These are phyloP conservation scores for Nomada goodeniana DNA, from an alignment of 2,888 invertebrate species.

Conservation along the genomic window DNA sequence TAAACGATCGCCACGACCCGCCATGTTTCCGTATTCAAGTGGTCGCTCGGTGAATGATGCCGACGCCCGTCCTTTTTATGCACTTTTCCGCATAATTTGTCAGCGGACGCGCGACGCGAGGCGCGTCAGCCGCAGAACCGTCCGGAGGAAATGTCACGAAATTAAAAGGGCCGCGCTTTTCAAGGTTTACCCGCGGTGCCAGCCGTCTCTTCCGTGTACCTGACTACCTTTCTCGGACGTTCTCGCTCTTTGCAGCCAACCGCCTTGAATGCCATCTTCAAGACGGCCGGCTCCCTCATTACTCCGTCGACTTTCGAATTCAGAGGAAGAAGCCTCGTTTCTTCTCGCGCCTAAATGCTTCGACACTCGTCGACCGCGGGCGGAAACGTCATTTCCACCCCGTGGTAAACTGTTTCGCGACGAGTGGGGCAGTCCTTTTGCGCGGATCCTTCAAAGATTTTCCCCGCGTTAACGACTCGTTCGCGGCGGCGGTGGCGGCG, in stretches of 20 bases:
- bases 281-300: constrained; percentile 57
- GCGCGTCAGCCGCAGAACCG: constrained; percentile 26
- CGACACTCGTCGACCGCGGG: constrained; percentile 21
- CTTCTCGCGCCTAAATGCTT: constrained; percentile 44
- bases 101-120: constrained; percentile 66
- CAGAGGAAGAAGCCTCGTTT: constrained; percentile 17
- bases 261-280: constrained; percentile 50
- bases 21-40: constrained; percentile 66
- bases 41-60: constrained; percentile 47
- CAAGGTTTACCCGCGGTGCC: constrained; percentile 48
- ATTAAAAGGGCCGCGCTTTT: constrained; percentile 52
- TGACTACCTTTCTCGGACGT: constrained; percentile 22
- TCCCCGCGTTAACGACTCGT: constrained; percentile 53
- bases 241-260: constrained; percentile 9
- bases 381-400: constrained; percentile 9
- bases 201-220: neutral
- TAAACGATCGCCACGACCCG: constrained; percentile 61
- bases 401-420: neutral
- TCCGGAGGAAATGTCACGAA: constrained; percentile 43
- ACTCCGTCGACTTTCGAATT: constrained; percentile 45
- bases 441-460: constrained; percentile 37
- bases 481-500: no score
- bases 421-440: constrained; percentile 20
- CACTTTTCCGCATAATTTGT: constrained; percentile 79
- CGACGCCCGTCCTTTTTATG: constrained; percentile 71